These are phyloP conservation scores for Lates calcarifer DNA, from an alignment of 2,113 vertebrate species.

Conservation along the genomic window DNA sequence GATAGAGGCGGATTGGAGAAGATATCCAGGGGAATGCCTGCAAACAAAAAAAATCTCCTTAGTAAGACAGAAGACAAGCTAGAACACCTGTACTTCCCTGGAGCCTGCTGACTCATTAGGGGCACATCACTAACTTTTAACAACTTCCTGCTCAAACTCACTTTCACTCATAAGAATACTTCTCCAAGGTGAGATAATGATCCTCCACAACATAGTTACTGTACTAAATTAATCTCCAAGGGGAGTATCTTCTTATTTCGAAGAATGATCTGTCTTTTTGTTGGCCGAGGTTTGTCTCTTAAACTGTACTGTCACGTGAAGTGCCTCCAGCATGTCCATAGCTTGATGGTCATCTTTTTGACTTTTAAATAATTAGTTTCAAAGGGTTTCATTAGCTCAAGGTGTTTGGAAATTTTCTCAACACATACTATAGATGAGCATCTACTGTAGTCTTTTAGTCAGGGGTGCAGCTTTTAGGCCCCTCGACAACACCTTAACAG, in stretches of 20 bases:
- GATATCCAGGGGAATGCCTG: constrained; percentile 19
- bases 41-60: constrained; percentile 7
- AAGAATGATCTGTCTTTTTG: not conserved
- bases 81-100: not conserved
- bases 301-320: not conserved
- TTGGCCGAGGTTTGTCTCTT: not conserved
- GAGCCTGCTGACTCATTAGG: not conserved
- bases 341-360: too few relatives aligned
- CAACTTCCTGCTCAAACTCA: not conserved
- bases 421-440: not conserved
- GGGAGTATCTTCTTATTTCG: not conserved
- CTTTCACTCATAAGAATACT: not conserved
- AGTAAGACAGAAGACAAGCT: not conserved
- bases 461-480: not conserved
- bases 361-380: not conserved
- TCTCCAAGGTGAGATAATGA: not conserved
- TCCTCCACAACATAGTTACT: not conserved
- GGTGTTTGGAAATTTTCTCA: not conserved
- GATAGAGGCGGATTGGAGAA: not conserved
- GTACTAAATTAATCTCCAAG: not conserved
- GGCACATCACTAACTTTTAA: not conserved
- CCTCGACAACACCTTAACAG: not conserved
- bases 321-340: not conserved
- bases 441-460: not conserved
- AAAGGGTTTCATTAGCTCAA: not conserved